phyloP scores from a whole-genome alignment of 2,113 vertebrate species.

The Steatornis caripensis region DNA sequence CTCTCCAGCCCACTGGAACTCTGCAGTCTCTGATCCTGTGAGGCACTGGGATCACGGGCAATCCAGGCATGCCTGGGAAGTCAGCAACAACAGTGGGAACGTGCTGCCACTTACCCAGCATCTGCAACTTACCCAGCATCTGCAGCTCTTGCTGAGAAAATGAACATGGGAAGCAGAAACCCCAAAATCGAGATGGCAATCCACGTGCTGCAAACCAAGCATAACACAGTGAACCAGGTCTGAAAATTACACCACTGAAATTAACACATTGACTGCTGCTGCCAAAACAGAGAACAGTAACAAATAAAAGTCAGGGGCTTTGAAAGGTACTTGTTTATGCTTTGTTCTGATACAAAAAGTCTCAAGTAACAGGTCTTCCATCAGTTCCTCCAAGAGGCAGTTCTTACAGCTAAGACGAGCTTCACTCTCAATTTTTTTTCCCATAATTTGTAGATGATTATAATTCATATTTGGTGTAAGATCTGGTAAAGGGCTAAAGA shows the following conservation, averaged over 20 bases:
- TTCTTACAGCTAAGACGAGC: not conserved
- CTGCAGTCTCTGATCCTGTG: not conserved
- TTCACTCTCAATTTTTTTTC: not conserved
- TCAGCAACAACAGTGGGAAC: not conserved
- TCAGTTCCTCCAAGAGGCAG: not conserved
- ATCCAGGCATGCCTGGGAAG: conserved; percentile 1
- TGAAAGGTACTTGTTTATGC: not conserved
- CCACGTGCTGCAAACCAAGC: not conserved
- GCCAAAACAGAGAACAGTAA: not conserved
- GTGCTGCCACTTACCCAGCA: not conserved
- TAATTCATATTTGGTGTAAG: not conserved
- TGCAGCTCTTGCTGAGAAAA: not conserved
- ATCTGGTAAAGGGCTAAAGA: not conserved
- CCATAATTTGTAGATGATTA: not conserved
- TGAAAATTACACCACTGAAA: not conserved
- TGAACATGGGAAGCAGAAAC: not conserved
- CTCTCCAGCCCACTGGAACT: not conserved
- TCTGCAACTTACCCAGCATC: not conserved
- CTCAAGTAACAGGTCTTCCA: not conserved
- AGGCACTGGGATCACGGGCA: not conserved
- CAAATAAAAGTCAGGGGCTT: not conserved
- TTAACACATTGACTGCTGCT: not conserved
- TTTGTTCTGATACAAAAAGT: not conserved
- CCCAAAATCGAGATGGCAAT: not conserved
- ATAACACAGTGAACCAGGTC: not conserved